Evolutionary conservation across 2,113 vertebrate genomes (phyloP).

Genomic region (Bujurquina vittata): DNA sequence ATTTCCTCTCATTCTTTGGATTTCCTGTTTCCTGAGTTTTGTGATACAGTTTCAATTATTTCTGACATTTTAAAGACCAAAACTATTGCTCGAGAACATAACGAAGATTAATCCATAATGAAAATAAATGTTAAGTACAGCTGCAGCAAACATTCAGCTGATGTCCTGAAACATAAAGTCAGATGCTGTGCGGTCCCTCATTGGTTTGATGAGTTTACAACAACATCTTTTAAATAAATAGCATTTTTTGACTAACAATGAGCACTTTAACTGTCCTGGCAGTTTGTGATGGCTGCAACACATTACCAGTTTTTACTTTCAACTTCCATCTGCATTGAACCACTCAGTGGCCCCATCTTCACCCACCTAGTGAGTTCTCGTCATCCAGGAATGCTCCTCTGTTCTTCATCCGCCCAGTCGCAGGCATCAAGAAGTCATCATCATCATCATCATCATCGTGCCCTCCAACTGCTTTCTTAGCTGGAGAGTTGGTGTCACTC

Average conservation of each 20-base stretch:
- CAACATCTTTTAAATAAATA: too few relatives aligned
- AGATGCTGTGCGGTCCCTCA: too few relatives aligned
- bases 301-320: too few relatives aligned
- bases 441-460: constrained; percentile 85
- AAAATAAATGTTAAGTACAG: neutral
- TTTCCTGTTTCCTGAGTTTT: neutral
- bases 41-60: neutral
- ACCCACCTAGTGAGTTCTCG: constrained; percentile 90
- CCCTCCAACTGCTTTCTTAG: constrained; percentile 61
- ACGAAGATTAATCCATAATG: neutral
- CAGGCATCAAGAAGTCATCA: constrained; percentile 79
- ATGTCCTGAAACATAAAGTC: too few relatives aligned
- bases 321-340: too few relatives aligned
- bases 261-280: too few relatives aligned
- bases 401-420: constrained; percentile 77
- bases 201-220: too few relatives aligned
- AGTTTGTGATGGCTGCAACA: too few relatives aligned
- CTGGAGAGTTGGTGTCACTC: constrained; percentile 78
- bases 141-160: too few relatives aligned
- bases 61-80: neutral
- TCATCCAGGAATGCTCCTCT: constrained; percentile 85
- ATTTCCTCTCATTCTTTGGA: neutral
- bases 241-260: too few relatives aligned
- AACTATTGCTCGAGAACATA: neutral
- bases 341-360: neutral